phyloP scores from a whole-genome alignment of 1,140 invertebrate genomes.

The Plodia interpunctella region DNA sequence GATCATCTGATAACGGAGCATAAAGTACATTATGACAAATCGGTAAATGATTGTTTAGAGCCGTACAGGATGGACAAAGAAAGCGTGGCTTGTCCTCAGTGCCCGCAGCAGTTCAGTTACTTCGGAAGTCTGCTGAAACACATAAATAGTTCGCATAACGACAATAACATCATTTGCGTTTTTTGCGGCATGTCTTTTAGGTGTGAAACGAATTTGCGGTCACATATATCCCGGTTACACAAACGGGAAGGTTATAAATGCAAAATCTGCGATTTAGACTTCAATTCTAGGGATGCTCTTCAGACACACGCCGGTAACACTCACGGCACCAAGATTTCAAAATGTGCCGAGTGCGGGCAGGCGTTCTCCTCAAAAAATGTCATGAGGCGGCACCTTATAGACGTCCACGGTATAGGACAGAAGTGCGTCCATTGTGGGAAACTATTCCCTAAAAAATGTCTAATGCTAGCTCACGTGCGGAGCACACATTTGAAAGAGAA shows the following conservation, averaged over 20 bases:
- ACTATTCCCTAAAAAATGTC: conserved; percentile 45
- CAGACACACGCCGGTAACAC: conserved; percentile 31
- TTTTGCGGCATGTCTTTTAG: conserved; percentile 52
- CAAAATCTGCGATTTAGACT: conserved; percentile 34
- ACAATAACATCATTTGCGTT: conserved; percentile 50
- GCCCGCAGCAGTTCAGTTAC: conserved; percentile 40
- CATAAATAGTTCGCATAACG: conserved; percentile 40
- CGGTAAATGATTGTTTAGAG: conserved; percentile 35
- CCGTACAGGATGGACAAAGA: conserved; percentile 46
- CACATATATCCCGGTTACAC: conserved; percentile 33
- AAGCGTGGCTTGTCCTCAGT: conserved; percentile 46
- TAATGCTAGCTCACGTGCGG: conserved; percentile 53
- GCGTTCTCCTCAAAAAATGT: conserved; percentile 45
- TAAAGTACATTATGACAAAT: conserved; percentile 36
- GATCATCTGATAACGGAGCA: conserved; percentile 47
- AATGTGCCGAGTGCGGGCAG: conserved; percentile 44
- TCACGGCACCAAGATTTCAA: conserved; percentile 36
- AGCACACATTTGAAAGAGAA: conserved; percentile 56
- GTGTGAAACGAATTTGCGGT: conserved; percentile 40
- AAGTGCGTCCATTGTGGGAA: conserved; percentile 50
- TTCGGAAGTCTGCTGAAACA: conserved; percentile 52
- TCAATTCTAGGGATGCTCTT: conserved; percentile 28
- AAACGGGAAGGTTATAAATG: conserved; percentile 33
- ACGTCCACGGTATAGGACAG: conserved; percentile 35
- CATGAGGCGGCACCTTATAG: conserved; percentile 41